phyloP scores from a whole-genome alignment of 2,888 invertebrate genomes.

The Lypha dubia region DNA sequence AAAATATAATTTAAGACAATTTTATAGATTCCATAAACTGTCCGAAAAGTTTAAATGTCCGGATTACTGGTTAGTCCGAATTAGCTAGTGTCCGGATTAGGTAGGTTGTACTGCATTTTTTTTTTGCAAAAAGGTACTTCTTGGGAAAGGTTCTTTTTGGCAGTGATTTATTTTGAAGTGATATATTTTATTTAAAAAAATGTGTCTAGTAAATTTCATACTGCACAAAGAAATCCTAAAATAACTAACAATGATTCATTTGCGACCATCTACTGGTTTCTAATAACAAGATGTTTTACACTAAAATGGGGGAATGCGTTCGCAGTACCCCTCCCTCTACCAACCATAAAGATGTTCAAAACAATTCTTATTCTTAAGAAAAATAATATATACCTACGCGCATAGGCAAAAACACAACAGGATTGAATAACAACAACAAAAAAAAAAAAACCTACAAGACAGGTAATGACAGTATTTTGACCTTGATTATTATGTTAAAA shows the following conservation, averaged over 20 bases:
- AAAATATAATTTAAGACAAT: too few species aligned
- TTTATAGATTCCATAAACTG: too few species aligned
- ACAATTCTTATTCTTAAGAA: constrained; percentile 1
- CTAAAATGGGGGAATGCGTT: background rate
- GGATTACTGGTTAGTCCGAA: too few species aligned
- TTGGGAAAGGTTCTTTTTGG: too few species aligned
- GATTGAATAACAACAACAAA: constrained; percentile 5
- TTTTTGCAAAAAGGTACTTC: too few species aligned
- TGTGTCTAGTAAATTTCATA: too few species aligned
- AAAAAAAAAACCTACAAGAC: constrained; percentile 29
- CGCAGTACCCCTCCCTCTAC: background rate
- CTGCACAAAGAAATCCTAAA: too few species aligned
- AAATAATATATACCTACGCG: background rate
- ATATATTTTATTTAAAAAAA: too few species aligned
- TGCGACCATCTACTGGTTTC: background rate
- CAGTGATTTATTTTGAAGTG: too few species aligned
- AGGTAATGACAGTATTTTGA: constrained; percentile 67
- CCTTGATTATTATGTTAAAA: constrained; percentile 67
- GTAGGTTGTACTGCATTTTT: too few species aligned
- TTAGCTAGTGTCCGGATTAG: too few species aligned
- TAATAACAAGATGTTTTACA: constrained; percentile 3
- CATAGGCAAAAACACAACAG: constrained; percentile 18
- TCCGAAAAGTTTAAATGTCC: too few species aligned
- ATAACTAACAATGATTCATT: background rate
- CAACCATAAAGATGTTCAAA: constrained; percentile 6